phyloP scores from a whole-genome alignment of 1,140 invertebrate genomes.

The Hyles euphorbiae region DNA sequence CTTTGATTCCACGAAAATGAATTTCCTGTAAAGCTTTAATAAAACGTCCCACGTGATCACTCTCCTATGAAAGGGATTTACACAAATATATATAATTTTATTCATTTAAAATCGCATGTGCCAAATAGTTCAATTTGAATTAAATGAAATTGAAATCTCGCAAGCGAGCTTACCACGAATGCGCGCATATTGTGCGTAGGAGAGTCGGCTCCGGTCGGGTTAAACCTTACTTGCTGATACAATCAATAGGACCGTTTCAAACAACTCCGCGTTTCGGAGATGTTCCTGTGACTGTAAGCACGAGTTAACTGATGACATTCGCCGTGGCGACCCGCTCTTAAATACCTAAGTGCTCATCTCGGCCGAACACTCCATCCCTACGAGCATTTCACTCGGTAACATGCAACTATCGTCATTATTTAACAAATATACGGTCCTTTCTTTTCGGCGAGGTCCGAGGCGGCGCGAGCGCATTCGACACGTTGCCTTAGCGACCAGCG shows the following conservation, averaged over 20 bases:
- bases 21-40: conserved; percentile 18
- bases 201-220: conserved; percentile 21
- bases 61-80: conserved; percentile 7
- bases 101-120: conserved; percentile 41
- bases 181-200: conserved; percentile 64
- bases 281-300: conserved; percentile 61
- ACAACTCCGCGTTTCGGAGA: conserved; percentile 55
- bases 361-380: conserved; percentile 67
- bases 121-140: conserved; percentile 39
- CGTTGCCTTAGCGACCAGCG: conserved; percentile 51
- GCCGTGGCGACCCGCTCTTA: conserved; percentile 65
- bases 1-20: conserved; percentile 22
- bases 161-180: conserved; percentile 63
- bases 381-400: conserved; percentile 68
- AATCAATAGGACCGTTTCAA: conserved; percentile 21
- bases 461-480: conserved; percentile 49
- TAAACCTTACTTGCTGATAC: conserved; percentile 33
- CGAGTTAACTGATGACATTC: conserved; percentile 71
- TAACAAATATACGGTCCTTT: conserved; percentile 69
- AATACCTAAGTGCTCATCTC: conserved; percentile 71
- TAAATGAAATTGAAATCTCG: conserved; percentile 23
- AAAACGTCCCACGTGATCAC: conserved; percentile 18
- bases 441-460: conserved; percentile 59
- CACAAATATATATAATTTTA: conserved; percentile 7
- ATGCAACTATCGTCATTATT: conserved; percentile 71